Conservation (phyloP, 2,888 invertebrate species). For the Serrognathus titanus region DNA sequence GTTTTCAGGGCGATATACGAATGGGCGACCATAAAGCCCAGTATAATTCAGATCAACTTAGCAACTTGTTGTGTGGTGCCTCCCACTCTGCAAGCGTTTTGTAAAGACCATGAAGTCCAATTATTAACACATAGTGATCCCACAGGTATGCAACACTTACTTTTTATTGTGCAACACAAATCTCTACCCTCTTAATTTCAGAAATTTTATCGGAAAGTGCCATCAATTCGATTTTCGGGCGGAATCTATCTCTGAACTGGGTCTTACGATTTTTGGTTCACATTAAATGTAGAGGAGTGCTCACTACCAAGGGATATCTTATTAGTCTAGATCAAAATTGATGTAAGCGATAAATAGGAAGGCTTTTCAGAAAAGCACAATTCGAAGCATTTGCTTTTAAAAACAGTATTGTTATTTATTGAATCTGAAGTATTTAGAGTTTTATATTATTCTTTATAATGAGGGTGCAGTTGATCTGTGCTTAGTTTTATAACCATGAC, state of each 20-base stretch:
- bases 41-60: constrained; percentile 89
- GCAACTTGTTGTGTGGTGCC: constrained; percentile 94
- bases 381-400: background rate
- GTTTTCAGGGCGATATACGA: constrained; percentile 73
- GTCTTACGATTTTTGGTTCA: constrained; percentile 83
- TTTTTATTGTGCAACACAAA: constrained; percentile 10
- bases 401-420: constrained; percentile 11
- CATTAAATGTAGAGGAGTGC: constrained; percentile 86
- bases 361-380: constrained; percentile 1
- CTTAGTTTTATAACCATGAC: too few species aligned
- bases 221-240: constrained; percentile 57
- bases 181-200: constrained; percentile 36
- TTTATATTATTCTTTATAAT: too few species aligned
- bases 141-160: constrained; percentile 57
- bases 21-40: constrained; percentile 76
- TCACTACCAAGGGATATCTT: constrained; percentile 88
- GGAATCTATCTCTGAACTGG: constrained; percentile 63
- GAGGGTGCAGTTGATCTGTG: too few species aligned
- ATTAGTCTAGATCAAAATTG: constrained; percentile 45
- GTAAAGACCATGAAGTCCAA: constrained; percentile 87
- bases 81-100: constrained; percentile 82
- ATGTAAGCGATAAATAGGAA: background rate
- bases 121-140: constrained; percentile 95
- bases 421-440: constrained; percentile 4
- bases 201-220: constrained; percentile 57